Evolutionary conservation across 2,113 vertebrate genomes (phyloP).

Genomic region (Balaenoptera acutorostrata): DNA sequence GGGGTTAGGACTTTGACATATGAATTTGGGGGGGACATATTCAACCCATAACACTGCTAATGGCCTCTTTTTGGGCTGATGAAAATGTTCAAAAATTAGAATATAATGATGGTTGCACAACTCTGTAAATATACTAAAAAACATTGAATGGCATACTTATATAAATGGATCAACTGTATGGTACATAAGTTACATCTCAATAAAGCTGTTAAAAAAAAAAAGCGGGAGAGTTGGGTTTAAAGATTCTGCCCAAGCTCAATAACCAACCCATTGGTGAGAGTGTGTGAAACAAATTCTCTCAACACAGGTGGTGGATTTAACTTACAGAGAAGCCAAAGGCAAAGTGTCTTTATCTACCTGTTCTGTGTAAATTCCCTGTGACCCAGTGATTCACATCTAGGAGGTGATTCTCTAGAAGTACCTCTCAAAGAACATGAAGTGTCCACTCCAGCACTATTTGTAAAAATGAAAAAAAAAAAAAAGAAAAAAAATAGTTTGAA

Average conservation of each 20-base stretch:
- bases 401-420: not conserved
- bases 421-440: not conserved
- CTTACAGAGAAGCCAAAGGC: not conserved
- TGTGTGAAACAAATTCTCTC: not conserved
- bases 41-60: not conserved
- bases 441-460: not conserved
- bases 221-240: not conserved
- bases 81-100: not conserved
- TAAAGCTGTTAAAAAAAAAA: not conserved
- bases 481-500: not conserved
- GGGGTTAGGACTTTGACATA: not conserved
- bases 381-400: not conserved
- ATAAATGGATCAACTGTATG: not conserved
- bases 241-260: not conserved
- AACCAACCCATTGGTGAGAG: not conserved
- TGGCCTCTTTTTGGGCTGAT: not conserved
- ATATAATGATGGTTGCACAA: not conserved
- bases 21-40: not conserved
- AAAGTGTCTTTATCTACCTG: not conserved
- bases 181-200: not conserved
- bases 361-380: not conserved
- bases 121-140: not conserved
- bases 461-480: not conserved
- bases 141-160: not conserved
- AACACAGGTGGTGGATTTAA: not conserved